These are phyloP conservation scores for Recurvirostra avosetta DNA, from an alignment of 2,113 vertebrate genomes.

Conservation along the genomic window DNA sequence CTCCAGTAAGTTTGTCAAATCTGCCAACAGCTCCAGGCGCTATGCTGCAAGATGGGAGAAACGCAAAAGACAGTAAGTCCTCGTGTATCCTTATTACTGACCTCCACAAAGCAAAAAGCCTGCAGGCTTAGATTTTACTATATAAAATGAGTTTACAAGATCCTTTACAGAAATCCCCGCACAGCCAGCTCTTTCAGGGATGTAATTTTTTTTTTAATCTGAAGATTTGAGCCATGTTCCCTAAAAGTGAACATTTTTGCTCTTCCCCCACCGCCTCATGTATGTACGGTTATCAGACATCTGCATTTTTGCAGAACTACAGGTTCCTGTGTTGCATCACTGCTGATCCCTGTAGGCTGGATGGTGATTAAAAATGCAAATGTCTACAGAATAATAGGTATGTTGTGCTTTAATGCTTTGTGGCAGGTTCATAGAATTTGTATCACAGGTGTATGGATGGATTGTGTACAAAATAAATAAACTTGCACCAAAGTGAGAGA, in stretches of 20 bases:
- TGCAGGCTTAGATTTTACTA: constrained; percentile 39
- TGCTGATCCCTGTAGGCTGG: constrained; percentile 30
- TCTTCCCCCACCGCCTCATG: background rate
- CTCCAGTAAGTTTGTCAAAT: constrained; percentile 32
- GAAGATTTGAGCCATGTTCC: constrained; percentile 72
- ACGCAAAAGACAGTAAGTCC: constrained; percentile 9
- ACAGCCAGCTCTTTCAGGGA: constrained; percentile 58
- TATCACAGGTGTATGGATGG: constrained; percentile 81
- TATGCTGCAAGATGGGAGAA: background rate
- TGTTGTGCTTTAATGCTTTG: constrained; percentile 75
- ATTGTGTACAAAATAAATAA: constrained; percentile 79
- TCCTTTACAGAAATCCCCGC: constrained; percentile 27
- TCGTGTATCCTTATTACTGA: background rate
- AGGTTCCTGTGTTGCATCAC: background rate
- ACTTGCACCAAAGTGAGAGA: constrained; percentile 80
- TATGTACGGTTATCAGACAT: constrained; percentile 44
- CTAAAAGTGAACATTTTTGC: constrained; percentile 23
- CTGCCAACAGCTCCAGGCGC: constrained; percentile 35
- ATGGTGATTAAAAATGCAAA: constrained; percentile 62
- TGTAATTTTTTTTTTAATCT: constrained; percentile 19
- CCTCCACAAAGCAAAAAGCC: constrained; percentile 39
- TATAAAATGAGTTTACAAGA: constrained; percentile 59
- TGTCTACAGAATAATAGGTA: constrained; percentile 63
- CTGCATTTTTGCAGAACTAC: constrained; percentile 57
- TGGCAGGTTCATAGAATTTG: constrained; percentile 75